Conservation (phyloP, 2,888 invertebrate species). For the Brachylomia viminalis region DNA sequence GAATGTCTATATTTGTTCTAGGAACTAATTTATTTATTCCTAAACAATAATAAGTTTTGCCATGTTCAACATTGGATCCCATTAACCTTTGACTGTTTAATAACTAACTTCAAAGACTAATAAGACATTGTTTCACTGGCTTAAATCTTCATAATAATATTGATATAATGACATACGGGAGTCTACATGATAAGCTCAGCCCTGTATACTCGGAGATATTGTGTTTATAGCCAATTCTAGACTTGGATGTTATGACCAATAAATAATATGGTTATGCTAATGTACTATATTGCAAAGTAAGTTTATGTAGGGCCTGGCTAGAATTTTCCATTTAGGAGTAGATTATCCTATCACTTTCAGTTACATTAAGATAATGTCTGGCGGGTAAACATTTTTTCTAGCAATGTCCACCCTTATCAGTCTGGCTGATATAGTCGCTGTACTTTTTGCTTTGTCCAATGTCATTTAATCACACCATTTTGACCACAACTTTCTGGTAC, state of each 20-base stretch:
- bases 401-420: background rate
- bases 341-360: conserved; percentile 19
- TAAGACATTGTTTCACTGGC: background rate
- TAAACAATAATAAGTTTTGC: background rate
- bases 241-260: conserved; percentile 44
- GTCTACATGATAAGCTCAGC: conserved; percentile 26
- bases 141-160: background rate
- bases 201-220: conserved; percentile 34
- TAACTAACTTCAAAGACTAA: background rate
- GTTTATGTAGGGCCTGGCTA: conserved; percentile 12
- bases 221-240: conserved; percentile 42
- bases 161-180: conserved; percentile 9
- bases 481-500: too few species aligned
- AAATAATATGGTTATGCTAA: conserved; percentile 40
- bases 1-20: background rate
- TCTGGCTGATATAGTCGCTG: background rate
- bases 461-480: too few species aligned
- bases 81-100: background rate
- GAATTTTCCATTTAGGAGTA: conserved; percentile 15
- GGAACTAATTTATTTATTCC: background rate
- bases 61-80: background rate
- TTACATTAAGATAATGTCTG: background rate
- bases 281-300: conserved; percentile 11
- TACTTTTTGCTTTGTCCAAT: background rate
- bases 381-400: background rate